A percentile compares a stretch with the other conserved stretches of the same genome.
These are phyloP conservation scores for Mechanitis mazaeus DNA, from an alignment of 2,888 invertebrate species.

Conservation along the genomic window DNA sequence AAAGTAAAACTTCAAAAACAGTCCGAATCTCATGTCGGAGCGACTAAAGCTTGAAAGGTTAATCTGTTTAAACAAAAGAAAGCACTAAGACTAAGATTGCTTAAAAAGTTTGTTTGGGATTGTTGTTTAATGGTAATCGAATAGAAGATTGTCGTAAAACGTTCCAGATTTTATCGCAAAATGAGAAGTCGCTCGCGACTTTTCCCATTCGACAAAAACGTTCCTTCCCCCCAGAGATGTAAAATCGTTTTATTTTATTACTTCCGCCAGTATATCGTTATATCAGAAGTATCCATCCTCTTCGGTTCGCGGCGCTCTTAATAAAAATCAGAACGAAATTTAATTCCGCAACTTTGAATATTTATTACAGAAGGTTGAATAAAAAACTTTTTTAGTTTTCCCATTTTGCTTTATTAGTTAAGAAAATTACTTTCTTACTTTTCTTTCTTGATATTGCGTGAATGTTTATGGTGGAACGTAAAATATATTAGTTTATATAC, in stretches of 20 bases:
- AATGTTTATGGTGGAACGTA: not conserved
- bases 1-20: constrained; percentile 7
- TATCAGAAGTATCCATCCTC: constrained; percentile 58
- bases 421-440: constrained; percentile 10
- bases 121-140: constrained; percentile 74
- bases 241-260: constrained; percentile 77
- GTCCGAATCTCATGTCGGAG: constrained; percentile 7
- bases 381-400: constrained; percentile 26
- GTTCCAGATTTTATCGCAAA: constrained; percentile 74
- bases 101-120: constrained; percentile 55
- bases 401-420: constrained; percentile 22
- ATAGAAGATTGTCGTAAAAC: constrained; percentile 75
- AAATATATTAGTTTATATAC: not conserved
- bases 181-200: constrained; percentile 74
- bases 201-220: constrained; percentile 74
- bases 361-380: constrained; percentile 26
- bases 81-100: constrained; percentile 29
- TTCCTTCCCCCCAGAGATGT: constrained; percentile 73
- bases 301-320: constrained; percentile 51
- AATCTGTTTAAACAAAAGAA: constrained; percentile 28
- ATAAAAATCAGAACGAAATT: constrained; percentile 47
- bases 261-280: constrained; percentile 73
- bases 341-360: constrained; percentile 35
- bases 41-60: constrained; percentile 22
- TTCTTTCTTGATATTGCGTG: not conserved